Conservation (phyloP, 2,113 vertebrate genomes). For the Caloenas nicobarica region DNA sequence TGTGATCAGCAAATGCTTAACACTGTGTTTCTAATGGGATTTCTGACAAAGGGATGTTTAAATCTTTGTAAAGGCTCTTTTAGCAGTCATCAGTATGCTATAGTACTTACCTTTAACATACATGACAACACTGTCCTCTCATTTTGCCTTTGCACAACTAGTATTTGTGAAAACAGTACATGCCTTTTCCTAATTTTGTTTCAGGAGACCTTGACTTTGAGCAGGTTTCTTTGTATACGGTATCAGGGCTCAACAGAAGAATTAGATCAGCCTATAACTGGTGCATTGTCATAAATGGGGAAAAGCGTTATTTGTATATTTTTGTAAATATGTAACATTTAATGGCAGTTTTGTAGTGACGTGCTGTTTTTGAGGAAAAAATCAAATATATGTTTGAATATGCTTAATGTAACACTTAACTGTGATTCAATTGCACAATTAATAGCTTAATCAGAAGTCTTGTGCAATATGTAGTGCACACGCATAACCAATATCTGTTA, state of each 20-base stretch:
- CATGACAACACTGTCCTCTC: not conserved
- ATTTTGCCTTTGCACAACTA: conserved; percentile 23
- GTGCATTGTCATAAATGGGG: conserved; percentile 51
- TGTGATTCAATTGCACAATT: conserved; percentile 64
- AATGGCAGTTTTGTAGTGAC: conserved; percentile 80
- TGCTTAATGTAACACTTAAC: conserved; percentile 70
- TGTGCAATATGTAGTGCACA: conserved; percentile 79
- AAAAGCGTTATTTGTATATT: conserved; percentile 70
- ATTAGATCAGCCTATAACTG: conserved; percentile 18
- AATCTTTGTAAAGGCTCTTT: not conserved
- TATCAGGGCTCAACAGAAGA: conserved; percentile 48
- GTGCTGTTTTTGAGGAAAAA: conserved; percentile 70
- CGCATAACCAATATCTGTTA: conserved; percentile 73
- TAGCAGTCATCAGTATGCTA: not conserved
- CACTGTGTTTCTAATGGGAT: not conserved
- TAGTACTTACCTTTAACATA: not conserved
- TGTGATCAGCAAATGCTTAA: not conserved
- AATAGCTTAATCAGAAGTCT: conserved; percentile 49
- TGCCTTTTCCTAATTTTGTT: conserved; percentile 46
- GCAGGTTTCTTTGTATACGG: conserved; percentile 37
- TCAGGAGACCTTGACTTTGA: conserved; percentile 27
- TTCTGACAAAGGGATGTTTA: not conserved
- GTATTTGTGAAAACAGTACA: conserved; percentile 19
- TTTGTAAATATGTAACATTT: conserved; percentile 83
- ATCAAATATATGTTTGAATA: conserved; percentile 72